These are phyloP conservation scores for Galeopsomyia nigrocyanea DNA, from an alignment of 2,888 invertebrate species.

Conservation along the genomic window DNA sequence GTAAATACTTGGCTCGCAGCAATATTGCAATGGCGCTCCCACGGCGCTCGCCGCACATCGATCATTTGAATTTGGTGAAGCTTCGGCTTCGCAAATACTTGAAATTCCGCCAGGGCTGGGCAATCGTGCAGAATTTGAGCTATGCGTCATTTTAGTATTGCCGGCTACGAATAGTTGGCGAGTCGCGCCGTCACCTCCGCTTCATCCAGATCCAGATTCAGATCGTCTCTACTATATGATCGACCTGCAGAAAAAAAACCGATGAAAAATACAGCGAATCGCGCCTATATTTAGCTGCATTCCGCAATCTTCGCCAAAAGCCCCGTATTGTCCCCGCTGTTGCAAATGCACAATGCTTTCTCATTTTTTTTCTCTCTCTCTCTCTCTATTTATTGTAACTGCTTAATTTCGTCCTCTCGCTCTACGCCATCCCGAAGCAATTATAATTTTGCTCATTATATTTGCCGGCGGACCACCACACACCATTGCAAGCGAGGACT, in stretches of 20 bases:
- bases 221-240: neutral
- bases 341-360: too few species aligned
- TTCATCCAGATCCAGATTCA: conserved; percentile 1
- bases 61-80: conserved; percentile 9
- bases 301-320: too few species aligned
- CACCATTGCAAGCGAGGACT: too few species aligned
- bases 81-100: conserved; percentile 6
- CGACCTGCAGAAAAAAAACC: neutral
- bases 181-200: neutral
- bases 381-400: too few species aligned
- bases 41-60: neutral
- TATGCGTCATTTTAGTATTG: conserved; percentile 22
- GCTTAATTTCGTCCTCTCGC: too few species aligned
- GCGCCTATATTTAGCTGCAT: too few species aligned
- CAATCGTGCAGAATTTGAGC: conserved; percentile 2
- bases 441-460: too few species aligned
- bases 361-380: too few species aligned
- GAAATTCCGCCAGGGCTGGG: neutral
- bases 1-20: neutral
- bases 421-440: too few species aligned
- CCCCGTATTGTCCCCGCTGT: too few species aligned
- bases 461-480: too few species aligned
- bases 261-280: neutral
- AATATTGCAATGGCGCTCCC: neutral
- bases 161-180: conserved; percentile 12